Evolutionary conservation across 1,140 invertebrate genomes (phyloP).

Genomic region (Palaemon carinicauda): DNA sequence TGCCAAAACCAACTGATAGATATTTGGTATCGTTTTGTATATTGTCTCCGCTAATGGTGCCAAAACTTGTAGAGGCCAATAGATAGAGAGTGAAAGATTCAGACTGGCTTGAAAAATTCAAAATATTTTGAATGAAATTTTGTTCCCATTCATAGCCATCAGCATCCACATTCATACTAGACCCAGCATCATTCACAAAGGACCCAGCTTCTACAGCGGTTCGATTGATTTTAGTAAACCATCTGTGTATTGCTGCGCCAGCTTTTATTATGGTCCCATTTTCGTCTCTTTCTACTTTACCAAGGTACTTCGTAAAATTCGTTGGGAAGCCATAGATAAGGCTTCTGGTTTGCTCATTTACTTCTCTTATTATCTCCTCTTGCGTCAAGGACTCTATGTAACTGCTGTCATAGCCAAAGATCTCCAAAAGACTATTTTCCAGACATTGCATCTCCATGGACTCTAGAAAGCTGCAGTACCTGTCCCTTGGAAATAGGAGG

Average conservation of each 20-base stretch:
- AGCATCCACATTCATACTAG: constrained; percentile 74
- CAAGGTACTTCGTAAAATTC: constrained; percentile 73
- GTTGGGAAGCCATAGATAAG: constrained; percentile 73
- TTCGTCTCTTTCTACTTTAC: constrained; percentile 70
- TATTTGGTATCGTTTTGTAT: constrained; percentile 68
- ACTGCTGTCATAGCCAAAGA: constrained; percentile 54
- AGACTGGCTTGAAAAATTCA: constrained; percentile 20
- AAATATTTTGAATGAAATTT: constrained; percentile 31
- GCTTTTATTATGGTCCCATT: constrained; percentile 73
- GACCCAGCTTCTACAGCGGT: constrained; percentile 72
- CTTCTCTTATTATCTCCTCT: constrained; percentile 40
- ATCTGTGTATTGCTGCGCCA: constrained; percentile 71
- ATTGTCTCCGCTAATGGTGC: constrained; percentile 61
- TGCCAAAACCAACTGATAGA: constrained; percentile 68
- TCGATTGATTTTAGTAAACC: constrained; percentile 77
- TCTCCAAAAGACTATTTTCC: constrained; percentile 54
- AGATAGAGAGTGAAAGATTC: constrained; percentile 20
- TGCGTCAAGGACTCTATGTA: constrained; percentile 35
- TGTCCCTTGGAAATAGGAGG: background rate
- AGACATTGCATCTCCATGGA: constrained; percentile 40
- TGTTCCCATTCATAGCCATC: constrained; percentile 53
- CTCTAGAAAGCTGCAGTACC: constrained; percentile 48
- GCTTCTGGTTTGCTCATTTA: constrained; percentile 64
- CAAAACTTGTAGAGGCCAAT: constrained; percentile 52
- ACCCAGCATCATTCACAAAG: constrained; percentile 75